Base-by-base conservation (phyloP, 2,113 vertebrate genomes). In the Prionailurus viverrinus region DNA sequence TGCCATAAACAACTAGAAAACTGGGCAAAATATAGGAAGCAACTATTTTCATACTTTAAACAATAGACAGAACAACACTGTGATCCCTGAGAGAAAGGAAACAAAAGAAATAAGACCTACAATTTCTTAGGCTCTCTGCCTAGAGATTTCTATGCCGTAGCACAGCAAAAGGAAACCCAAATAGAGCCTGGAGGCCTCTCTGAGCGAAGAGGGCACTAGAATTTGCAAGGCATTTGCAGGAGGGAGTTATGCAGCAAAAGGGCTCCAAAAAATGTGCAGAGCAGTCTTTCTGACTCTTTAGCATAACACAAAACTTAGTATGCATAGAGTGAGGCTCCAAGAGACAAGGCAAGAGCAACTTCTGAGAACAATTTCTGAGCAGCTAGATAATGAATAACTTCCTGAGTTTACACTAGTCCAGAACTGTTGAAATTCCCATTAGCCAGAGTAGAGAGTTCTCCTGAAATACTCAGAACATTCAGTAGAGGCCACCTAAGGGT, bases 1-100 rank as follows among this genome's bases (percentile, higher is more conserved):
- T 94, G 31, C 51, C 63, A 76, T 74, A 98, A 48, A 48, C 71
- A 95, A 76, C 31, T 36, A 66, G 83, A 95, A 96, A 86, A 89
- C 14, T 85, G 41, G 21, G 69, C 63, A 96, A 82, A 95, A 93
- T 93, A 41, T 18, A 76, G 12, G 21, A 86, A 97, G 89, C 90
- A 96, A 83, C 65, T 93, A 63, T 85, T 94, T 92, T 83, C 41
- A 51, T 45, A 39, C 29, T 79, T 83, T 41, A 13, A 94, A 48
- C 6, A 79, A 53, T n/a, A 89, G 78, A 68, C 2, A 89, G 7
- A 7, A 86, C 33, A 81, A 0, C 1, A 63, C 58, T 21, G 1
- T 15, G 86, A 85, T 65, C 55, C 27, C 21, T 89, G 65, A 74
- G 51, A 95, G 81, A 79, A 87, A 31, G 23, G 48, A 79, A 78